Evolutionary conservation across 2,797 vertebrate genomes (phyloP), one percentile per base, ranked within the genome.

Genomic region (Prunella strophiata): DNA sequence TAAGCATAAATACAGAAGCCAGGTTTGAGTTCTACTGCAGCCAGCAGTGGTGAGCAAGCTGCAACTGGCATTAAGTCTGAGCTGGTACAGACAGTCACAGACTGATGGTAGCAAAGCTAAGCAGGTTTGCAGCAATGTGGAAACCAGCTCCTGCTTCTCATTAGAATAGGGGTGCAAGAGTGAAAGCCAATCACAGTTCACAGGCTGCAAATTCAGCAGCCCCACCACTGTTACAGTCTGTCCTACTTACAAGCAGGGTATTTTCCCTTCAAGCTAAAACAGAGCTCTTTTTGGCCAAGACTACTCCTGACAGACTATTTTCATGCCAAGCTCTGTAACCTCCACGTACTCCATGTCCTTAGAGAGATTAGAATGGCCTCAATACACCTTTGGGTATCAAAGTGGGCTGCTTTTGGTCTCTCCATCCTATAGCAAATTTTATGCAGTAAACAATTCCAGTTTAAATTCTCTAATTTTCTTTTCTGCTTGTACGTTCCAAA

Each of bases 401-500:
- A n/a, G 26, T 32, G 16, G 23, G 62, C 42, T 85, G 32, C 42
- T 94, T 86, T 79, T 61, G 30, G 40, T 43, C 70, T 75, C 55
- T 61, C 70, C 52, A 57, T 51, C 26, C 16, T 42, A 21, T 6
- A 48, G 65, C 6, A 3, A 29, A 51, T 52, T 38, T 45, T 32
- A 93, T 21, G 22, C 34, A 84, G 47, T 62, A 85, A 89, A 91
- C 47, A 91, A 66, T 66, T 77, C 48, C 76, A 75, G 11, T 88
- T 84, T 78, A 95, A 75, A 79, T 94, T 96, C 63, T 79, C 42
- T 10, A 4, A 79, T 89, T 92, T 82, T 48, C 32, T 86, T 89
- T 52, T 51, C 86, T 93, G 83, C 81, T 82, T 88, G 25, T 82
- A 91, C 27, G 34, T 96, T 96, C 91, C 93, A 95, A 97, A 93